Base-by-base conservation (phyloP, 2,113 vertebrate genomes). In the Nothobranchius kuhntae region DNA sequence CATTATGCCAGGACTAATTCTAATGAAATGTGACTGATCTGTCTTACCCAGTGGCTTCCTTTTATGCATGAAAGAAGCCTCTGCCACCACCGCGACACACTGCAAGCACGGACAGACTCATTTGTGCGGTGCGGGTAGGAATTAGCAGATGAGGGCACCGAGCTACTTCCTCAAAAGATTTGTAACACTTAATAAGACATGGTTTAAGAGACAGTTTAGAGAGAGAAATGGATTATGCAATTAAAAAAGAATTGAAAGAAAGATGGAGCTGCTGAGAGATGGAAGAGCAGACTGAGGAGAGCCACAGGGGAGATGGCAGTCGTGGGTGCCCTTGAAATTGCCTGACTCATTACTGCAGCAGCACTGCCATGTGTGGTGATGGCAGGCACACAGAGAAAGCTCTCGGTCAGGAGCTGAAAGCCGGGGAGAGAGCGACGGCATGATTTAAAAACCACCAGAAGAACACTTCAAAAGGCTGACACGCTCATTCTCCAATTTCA, bases 341-440 rank as follows among this genome's bases (percentile, higher is more conserved):
- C 86, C 87, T 91, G 91, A 88, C 85, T 92, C 89, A 91, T 88
- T 87, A 88, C 87, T 87, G 88, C 88, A 85, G 89, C 78, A 81
- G 84, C 77, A 86, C 71, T 62, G 83, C 82, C 74, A 59, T 82
- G 84, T 54, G 47, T 84, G 78, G 85, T 77, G 82, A 85, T 76
- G 85, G 82, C 73, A 78, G 74, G 58, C 76, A 68, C 40, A 40
- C 45, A 40, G 53, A 46, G 58, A 66, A 58, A 50, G 68, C 72
- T 80, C 73, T 77, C 12, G 35, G 67, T 77, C 48, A 58, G 61
- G 65, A 30, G 65, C 73, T 73, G 81, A 80, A 69, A 80, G 62
- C 50, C 38, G 4, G 58, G 64, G 71, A 85, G 59, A 80, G 85
- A 88, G 65, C 74, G 82, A 76, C 81, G 68, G 68, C 35, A 38